Conservation (phyloP, 1,140 invertebrate species). For the Cotesia typhae region DNA sequence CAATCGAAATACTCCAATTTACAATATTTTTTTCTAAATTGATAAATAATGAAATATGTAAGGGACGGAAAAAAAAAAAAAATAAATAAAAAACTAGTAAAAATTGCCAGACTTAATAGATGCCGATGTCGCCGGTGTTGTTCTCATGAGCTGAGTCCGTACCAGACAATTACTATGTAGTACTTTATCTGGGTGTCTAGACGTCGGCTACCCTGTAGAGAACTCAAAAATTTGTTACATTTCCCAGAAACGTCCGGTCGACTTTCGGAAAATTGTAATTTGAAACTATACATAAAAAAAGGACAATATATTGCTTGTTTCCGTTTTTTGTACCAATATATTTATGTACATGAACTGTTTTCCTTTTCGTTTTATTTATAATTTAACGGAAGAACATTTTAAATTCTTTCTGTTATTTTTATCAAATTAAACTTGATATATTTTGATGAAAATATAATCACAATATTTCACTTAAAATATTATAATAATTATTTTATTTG, state of each 20-base stretch:
- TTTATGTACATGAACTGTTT: conserved; percentile 51
- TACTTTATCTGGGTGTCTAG: conserved; percentile 59
- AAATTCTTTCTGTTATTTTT: too few relatives aligned
- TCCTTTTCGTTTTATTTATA: conserved; percentile 1
- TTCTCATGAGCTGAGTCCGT: conserved; percentile 11
- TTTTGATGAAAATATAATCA: too few relatives aligned
- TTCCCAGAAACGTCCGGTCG: conserved; percentile 48
- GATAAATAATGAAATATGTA: too few relatives aligned
- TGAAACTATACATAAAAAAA: neutral
- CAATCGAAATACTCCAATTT: too few relatives aligned
- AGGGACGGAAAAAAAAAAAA: neutral
- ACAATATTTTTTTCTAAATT: too few relatives aligned
- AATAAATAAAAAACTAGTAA: neutral
- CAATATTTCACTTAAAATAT: too few relatives aligned
- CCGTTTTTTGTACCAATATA: conserved; percentile 2
- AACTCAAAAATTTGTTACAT: conserved; percentile 38
- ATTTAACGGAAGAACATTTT: too few relatives aligned
- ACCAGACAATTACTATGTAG: conserved; percentile 51
- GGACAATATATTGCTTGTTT: conserved; percentile 6
- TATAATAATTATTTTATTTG: too few relatives aligned
- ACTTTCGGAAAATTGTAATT: conserved; percentile 26
- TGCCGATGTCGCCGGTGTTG: conserved; percentile 32
- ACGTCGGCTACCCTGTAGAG: conserved; percentile 43
- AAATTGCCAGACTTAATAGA: neutral
- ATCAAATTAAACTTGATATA: too few relatives aligned